Base-by-base conservation (phyloP, 1,140 invertebrate species). In the Drosophila ogumai region DNA sequence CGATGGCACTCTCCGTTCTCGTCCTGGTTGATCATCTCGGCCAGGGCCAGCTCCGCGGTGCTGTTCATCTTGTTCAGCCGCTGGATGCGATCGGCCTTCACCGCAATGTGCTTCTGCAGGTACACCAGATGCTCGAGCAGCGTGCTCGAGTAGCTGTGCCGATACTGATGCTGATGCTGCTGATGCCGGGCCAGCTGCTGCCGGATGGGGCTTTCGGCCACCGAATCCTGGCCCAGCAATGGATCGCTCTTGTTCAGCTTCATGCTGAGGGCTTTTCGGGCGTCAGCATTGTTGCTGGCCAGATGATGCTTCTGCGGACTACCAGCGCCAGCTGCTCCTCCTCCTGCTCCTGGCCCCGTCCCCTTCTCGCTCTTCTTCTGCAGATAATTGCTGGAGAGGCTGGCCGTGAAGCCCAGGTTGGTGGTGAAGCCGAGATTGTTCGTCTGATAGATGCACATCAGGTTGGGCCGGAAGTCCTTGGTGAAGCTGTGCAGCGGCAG, bases 1-100 rank as follows among this genome's bases (percentile, higher is more conserved):
- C 81, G 85, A 19, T 55, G 66, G 5, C 65, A 57, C 15, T 81
- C 86, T 0, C 63, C 75, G 2, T 36, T 40, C 40, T 90, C 84
- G 13, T 88, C 79, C 94, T 54, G 94, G 93, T 64, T 81, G 1
- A 77, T 34, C 92, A 96, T 96, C 13, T 90, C 81, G 19, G 65
- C 78, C 61, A 82, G 73, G 79, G 96, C 95, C 93, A 97, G 96
- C 93, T 99, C 98, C 15, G 97, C 98, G 91, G 98, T 96, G 68
- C 95, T 94, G 91, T 99, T 99, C 95, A 99, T 97, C 43, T 97
- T 95, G 91, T 96, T 96, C 43, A 99, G 93, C 43, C 95, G 94
- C 63, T 95, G 94, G 15, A 99, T 96, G 93, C 97, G 97, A 6
- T 94, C 94, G 80, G 96, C 96, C 92, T 99, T 99, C 0, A 95